phyloP scores from a whole-genome alignment of 92 coral and sea anemone genomes.

The Bergia sp. region DNA sequence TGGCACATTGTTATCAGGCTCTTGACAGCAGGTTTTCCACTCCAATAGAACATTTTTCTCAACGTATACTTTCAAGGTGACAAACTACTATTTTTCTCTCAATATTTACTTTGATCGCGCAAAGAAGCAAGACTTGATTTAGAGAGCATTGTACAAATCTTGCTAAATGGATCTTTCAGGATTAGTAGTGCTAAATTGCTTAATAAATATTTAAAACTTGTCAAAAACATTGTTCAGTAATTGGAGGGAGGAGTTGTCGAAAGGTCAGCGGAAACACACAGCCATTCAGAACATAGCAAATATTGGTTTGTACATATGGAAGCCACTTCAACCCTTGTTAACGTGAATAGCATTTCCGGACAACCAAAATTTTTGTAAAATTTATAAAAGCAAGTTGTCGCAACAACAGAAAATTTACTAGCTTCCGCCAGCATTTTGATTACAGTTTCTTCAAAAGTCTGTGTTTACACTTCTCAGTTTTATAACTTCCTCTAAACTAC shows the following conservation, averaged over 20 bases:
- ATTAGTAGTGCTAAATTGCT: conserved; percentile 73
- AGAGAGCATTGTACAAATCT: conserved; percentile 46
- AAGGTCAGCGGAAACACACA: conserved; percentile 67
- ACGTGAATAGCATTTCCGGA: conserved; percentile 78
- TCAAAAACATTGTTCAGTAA: conserved; percentile 81
- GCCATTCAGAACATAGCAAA: conserved; percentile 60
- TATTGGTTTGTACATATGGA: conserved; percentile 63
- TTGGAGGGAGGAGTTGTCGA: conserved; percentile 92
- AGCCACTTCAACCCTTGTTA: conserved; percentile 55
- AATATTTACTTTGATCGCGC: background rate
- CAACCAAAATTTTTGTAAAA: conserved; percentile 27
- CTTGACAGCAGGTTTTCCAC: conserved; percentile 20
- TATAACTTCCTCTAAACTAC: conserved; percentile 27
- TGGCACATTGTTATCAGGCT: conserved; percentile 36
- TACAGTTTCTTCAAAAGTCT: conserved; percentile 26
- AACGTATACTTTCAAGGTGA: background rate
- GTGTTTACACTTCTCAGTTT: conserved; percentile 17
- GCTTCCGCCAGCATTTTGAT: conserved; percentile 47
- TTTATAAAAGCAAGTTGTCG: conserved; percentile 37
- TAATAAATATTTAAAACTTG: conserved; percentile 90
- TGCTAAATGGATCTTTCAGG: conserved; percentile 48
- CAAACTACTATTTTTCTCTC: background rate
- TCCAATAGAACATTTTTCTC: background rate
- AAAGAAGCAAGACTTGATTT: conserved; percentile 26
- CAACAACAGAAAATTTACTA: conserved; percentile 33